Evolutionary conservation across 2,113 vertebrate genomes (phyloP), one percentile per base, ranked within the genome.

Genomic region (Cheilinus undulatus): DNA sequence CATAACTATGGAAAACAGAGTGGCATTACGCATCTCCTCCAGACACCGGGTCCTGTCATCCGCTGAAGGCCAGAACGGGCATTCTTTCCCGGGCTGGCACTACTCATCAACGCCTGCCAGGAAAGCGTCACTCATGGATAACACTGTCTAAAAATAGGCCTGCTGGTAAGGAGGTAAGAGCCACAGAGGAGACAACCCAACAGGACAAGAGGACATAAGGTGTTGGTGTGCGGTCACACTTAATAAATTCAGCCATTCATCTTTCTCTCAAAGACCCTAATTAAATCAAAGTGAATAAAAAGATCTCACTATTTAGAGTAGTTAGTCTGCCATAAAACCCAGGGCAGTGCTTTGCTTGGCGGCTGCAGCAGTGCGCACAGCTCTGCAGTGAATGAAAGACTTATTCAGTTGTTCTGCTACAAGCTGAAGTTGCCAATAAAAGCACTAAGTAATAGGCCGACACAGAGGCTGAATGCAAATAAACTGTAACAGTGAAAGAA

Each of bases 101-200:
- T 3, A 58, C 83, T 87, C 84, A 74, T 67, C 61, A 38, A 9
- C 78, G 87, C 67, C 60, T 69, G 90, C 93, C 95, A 94, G 93
- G 80, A 94, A 95, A 91, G 91, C 91, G 92, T 94, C 90, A 92
- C 91, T 78, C 71, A 40, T 24, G 88, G 80, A 14, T 95, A 97
- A 95, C 95, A 93, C 89, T 59, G 75, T 78, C 90, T 94, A 93
- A 95, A 95, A 96, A 97, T 96, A 93, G 88, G 87, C 11, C 28
- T 65, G 75, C 59, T 57, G 52, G 82, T 67, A 72, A 72, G 63
- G 56, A 61, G 68, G 59, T 70, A 24, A 73, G 67, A 82, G 66
- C 64, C 32, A 59, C 40, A 27, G 59, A 72, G 49, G 77, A 85
- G 77, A 77, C 60, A 61, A 64, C 77, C 60, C 72, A 45, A 20